These are phyloP conservation scores for Sebastes elongatus DNA, from an alignment of 2,797 vertebrate genomes.

Conservation along the genomic window DNA sequence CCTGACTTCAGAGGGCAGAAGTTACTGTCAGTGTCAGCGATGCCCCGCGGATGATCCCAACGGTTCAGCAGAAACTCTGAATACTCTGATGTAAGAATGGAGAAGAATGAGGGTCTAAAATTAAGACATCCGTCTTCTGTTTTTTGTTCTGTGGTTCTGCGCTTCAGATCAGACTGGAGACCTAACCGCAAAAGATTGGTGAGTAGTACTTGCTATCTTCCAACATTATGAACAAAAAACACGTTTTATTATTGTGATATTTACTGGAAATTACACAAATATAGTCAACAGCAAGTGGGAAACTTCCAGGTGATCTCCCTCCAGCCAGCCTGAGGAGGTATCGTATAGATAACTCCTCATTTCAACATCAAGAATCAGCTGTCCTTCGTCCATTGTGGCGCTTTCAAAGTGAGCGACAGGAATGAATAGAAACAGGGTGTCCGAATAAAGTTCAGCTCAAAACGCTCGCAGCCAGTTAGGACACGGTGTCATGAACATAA, in stretches of 20 bases:
- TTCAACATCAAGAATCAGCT: no score
- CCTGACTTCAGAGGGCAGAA: conserved; percentile 36
- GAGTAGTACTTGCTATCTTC: neutral
- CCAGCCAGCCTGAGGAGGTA: neutral
- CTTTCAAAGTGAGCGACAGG: no score
- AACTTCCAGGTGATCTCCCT: neutral
- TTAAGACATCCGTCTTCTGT: neutral
- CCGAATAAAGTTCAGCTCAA: no score
- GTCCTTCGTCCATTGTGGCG: no score
- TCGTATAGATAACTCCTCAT: no score
- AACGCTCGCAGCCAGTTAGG: no score
- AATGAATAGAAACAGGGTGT: fast-evolving
- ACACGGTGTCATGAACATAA: no score
- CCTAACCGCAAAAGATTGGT: neutral
- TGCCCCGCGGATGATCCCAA: conserved; percentile 13
- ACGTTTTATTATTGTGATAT: neutral
- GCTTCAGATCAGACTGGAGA: no score
- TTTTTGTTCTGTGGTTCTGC: neutral
- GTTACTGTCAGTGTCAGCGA: conserved; percentile 45
- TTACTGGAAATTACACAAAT: neutral
- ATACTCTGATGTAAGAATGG: neutral
- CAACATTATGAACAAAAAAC: no score
- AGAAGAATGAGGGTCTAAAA: neutral
- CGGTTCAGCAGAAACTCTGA: neutral
- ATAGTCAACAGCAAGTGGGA: neutral